A percentile compares a stretch with the other conserved stretches of the same genome.
phyloP scores from a whole-genome alignment of 2,113 vertebrate species.

The Nothocercus julius region DNA sequence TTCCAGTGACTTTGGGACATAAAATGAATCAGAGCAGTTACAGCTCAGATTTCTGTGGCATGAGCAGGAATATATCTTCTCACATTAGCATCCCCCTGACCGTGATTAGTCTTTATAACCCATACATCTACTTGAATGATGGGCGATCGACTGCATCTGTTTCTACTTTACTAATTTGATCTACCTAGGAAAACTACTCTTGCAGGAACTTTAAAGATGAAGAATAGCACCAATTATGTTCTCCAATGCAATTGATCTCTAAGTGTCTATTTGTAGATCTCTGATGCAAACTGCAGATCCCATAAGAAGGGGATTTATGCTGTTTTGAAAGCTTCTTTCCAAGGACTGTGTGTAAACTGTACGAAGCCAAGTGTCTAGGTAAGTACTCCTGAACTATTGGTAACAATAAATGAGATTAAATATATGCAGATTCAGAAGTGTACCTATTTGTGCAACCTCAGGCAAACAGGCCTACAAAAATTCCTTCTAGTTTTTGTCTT shows the following conservation, averaged over 20 bases:
- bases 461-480: not conserved
- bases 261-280: not conserved
- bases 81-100: conserved; percentile 60
- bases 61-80: conserved; percentile 56
- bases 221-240: conserved; percentile 53
- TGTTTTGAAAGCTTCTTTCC: not conserved
- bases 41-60: conserved; percentile 37
- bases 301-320: not conserved
- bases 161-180: conserved; percentile 71
- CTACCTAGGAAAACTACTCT: conserved; percentile 57
- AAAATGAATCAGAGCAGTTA: conserved; percentile 59
- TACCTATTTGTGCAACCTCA: not conserved
- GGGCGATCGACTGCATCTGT: conserved; percentile 63
- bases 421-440: not conserved
- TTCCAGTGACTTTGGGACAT: conserved; percentile 48
- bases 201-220: conserved; percentile 73
- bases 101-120: conserved; percentile 68
- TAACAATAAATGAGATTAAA: not conserved
- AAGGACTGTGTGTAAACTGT: not conserved
- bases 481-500: not conserved
- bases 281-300: conserved; percentile 11
- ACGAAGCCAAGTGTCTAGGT: not conserved
- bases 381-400: not conserved
- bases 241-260: conserved; percentile 61
- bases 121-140: conserved; percentile 18